Conservation (phyloP, 2,797 vertebrate species). For the Apogon talboti region DNA sequence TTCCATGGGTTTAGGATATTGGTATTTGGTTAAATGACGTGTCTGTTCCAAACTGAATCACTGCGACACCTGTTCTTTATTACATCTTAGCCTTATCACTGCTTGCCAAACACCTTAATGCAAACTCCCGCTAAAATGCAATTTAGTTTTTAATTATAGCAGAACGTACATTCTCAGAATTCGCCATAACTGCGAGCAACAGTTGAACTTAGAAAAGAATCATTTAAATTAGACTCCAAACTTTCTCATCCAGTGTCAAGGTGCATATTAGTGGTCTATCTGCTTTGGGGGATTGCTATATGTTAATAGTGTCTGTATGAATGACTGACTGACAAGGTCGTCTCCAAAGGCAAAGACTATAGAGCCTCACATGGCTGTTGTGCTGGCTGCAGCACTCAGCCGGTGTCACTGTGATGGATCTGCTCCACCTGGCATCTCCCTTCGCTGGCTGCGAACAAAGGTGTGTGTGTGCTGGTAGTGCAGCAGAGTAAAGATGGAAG, state of each 20-base stretch:
- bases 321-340: conserved; percentile 64
- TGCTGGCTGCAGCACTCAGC: conserved; percentile 50
- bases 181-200: neutral
- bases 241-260: neutral
- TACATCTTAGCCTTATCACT: neutral
- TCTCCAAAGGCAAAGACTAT: conserved; percentile 53
- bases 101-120: neutral
- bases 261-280: neutral
- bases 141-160: conserved; percentile 1
- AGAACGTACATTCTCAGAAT: neutral
- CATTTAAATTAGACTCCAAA: neutral
- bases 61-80: neutral
- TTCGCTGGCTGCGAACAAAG: conserved; percentile 28
- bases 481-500: conserved; percentile 12
- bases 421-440: conserved; percentile 62
- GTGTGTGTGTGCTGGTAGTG: neutral
- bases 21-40: neutral
- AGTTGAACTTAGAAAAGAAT: neutral
- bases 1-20: too few species aligned
- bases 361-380: conserved; percentile 41
- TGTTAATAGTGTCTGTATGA: conserved; percentile 24
- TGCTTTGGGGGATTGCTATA: conserved; percentile 13
- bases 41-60: neutral
- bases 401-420: conserved; percentile 71
- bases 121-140: neutral